Base-by-base conservation (phyloP, 2,797 vertebrate genomes). In the Microchirus variegatus region DNA sequence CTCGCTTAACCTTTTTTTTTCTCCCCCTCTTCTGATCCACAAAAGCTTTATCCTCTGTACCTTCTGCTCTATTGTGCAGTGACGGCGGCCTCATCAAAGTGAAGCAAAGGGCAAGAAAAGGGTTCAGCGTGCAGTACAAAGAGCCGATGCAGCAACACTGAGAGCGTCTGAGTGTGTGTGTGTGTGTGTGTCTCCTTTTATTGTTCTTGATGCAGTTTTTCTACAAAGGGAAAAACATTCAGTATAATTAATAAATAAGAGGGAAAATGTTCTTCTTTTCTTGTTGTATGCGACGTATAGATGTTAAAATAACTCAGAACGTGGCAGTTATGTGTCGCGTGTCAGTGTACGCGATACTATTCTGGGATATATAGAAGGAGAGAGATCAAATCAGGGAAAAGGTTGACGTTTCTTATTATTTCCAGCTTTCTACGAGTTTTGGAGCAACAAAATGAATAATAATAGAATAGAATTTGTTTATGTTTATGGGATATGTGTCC, bases 81-180 rank as follows among this genome's bases (percentile, higher is more conserved):
- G 51, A 70, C 54, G 51, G 61, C 77, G 66, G 67, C 70, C 84
- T 90, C 82, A 87, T 89, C 82, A 89, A 86, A 88, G 81, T 75
- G 75, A 86, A 86, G 75, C 75, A 83, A 80, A 75, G 80, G 77
- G 74, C 53, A 52, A 58, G 69, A n/a, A 76, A 70, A 73, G 77
- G 63, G 62, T 73, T 82, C 75, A 61, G 59, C 54, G 17, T 56
- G 19, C 52, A 43, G 43, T 55, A 63, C 75, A 76, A 77, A 73
- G 54, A 78, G 69, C 44, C 62, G 43, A 70, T 64, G 31, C 43
- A 13, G 44, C 59, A 59, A 53, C 46, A 19, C 7, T 49, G 10
- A 46, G 50, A 43, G 18, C 43, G 16, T 9, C 38, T 46, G 38
- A 16, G 60, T 52, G 18, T 17, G 31, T 19, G 51, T 42, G 31